Evolutionary conservation across 2,888 invertebrate species (phyloP).

Genomic region (Eupithecia vulgata): DNA sequence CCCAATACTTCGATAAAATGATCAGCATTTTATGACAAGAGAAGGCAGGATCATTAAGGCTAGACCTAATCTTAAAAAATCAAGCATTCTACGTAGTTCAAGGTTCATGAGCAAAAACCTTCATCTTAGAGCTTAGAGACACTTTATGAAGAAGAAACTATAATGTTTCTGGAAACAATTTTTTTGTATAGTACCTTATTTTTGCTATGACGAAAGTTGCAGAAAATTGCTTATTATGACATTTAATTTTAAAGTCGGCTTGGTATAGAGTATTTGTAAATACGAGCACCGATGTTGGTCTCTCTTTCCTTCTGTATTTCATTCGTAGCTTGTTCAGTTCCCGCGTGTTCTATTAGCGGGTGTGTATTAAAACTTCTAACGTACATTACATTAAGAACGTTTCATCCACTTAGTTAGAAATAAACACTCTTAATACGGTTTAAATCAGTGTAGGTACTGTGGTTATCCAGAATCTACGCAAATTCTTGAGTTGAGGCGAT

Average conservation of each 20-base stretch:
- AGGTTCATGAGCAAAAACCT: neutral
- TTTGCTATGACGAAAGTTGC: neutral
- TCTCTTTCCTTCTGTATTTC: slow-evolving; percentile 34
- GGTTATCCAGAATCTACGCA: neutral
- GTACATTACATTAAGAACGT: slow-evolving; percentile 66
- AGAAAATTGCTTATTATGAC: neutral
- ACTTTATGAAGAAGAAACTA: too few species aligned
- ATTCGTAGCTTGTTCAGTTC: slow-evolving; percentile 47
- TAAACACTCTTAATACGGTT: neutral
- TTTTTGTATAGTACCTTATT: too few species aligned
- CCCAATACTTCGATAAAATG: neutral
- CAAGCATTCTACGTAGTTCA: neutral
- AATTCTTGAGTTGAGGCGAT: neutral
- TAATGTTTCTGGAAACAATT: too few species aligned
- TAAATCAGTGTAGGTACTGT: neutral
- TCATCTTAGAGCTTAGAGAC: too few species aligned
- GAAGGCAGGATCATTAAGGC: neutral
- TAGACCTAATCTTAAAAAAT: neutral
- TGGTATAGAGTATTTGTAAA: neutral
- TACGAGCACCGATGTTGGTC: neutral
- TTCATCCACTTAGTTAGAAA: slow-evolving; percentile 40
- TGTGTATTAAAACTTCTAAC: slow-evolving; percentile 71
- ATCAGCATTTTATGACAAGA: neutral
- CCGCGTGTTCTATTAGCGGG: slow-evolving; percentile 66
- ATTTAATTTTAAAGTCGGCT: too few species aligned